Conservation (phyloP, 2,797 vertebrate species). For the Numenius phaeopus region DNA sequence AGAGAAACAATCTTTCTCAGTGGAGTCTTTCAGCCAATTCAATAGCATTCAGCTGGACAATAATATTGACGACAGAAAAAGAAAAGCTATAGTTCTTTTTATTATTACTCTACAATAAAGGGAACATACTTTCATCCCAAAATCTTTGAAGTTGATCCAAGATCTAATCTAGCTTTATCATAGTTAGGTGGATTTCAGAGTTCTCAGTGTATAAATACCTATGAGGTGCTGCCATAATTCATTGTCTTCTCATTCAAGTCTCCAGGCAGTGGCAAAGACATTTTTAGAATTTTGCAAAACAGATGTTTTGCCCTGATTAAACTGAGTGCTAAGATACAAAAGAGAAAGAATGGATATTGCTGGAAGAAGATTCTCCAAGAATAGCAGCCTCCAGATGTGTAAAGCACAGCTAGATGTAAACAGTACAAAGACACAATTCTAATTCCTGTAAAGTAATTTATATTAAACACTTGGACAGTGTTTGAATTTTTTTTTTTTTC, state of each 20-base stretch:
- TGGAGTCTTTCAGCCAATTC: not conserved
- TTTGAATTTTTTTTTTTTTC: not conserved
- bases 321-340: not conserved
- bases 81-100: not conserved
- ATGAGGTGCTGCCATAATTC: not conserved
- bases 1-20: not conserved
- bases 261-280: not conserved
- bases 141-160: conserved; percentile 37
- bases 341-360: not conserved
- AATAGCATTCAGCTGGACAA: not conserved
- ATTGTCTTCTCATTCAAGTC: not conserved
- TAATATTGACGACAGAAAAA: not conserved
- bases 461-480: not conserved
- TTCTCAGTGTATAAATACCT: not conserved
- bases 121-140: not conserved
- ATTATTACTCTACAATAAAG: not conserved
- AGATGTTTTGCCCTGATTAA: not conserved
- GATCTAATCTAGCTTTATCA: not conserved
- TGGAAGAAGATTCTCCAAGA: not conserved
- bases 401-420: not conserved
- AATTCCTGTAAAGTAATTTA: not conserved
- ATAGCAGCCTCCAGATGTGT: not conserved
- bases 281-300: not conserved
- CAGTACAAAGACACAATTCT: not conserved
- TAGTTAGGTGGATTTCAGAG: conserved; percentile 8